Percentiles rank a stretch among this genome's conserved stretches.
These are phyloP conservation scores for Aplidium turbinatum DNA, from an alignment of 23 tunicate genomes.

Conservation along the genomic window DNA sequence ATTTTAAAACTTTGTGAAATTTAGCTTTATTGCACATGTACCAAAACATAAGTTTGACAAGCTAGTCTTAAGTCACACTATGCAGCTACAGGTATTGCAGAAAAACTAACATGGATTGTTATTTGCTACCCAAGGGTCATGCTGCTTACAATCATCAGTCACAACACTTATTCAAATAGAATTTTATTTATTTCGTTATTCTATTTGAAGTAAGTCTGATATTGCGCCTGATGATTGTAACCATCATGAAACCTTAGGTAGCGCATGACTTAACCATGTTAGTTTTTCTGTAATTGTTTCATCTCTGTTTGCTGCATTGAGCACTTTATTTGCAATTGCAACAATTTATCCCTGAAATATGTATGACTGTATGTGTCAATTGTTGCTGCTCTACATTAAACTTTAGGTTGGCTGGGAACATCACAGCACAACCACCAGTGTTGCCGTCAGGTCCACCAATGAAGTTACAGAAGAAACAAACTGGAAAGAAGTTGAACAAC, in stretches of 20 bases:
- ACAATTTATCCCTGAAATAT: no score
- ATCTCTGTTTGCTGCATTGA: no score
- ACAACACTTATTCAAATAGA: neutral
- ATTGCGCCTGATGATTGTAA: no score
- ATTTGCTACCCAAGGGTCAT: neutral
- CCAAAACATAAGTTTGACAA: neutral
- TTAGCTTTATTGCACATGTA: neutral
- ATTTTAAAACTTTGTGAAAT: no score
- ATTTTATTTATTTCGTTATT: neutral
- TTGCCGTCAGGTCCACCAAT: conserved; percentile 27
- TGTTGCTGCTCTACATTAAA: no score
- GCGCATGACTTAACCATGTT: no score
- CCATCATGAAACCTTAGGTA: no score
- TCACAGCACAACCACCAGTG: conserved; percentile 19
- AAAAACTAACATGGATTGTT: neutral
- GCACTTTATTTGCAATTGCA: no score
- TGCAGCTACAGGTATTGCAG: neutral
- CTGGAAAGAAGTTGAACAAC: conserved; percentile 1
- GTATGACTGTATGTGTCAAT: no score
- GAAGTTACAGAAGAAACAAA: conserved; percentile 6
- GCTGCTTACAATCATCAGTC: neutral
- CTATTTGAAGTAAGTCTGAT: neutral
- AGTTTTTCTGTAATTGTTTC: no score
- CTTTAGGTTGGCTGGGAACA: conserved; percentile 33
- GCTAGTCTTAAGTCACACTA: neutral